A percentile compares a stretch with the other conserved stretches of the same genome.
These are phyloP conservation scores for Gallinago undulata DNA, from an alignment of 2,113 vertebrate genomes.

Conservation along the genomic window DNA sequence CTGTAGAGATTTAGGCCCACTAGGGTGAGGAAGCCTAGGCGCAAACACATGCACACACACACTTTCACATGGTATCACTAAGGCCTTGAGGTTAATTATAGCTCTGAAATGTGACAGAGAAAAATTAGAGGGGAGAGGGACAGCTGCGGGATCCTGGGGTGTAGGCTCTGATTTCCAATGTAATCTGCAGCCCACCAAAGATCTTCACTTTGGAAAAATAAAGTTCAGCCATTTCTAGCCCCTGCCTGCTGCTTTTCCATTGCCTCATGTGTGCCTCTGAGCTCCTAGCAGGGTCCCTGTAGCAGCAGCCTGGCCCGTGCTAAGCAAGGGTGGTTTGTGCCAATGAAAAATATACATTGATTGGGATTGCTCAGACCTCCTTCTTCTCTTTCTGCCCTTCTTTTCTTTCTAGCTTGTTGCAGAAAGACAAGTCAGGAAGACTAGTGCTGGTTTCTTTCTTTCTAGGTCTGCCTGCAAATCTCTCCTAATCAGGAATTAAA, in stretches of 20 bases:
- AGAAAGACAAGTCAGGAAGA: neutral
- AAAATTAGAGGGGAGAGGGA: slow-evolving; percentile 89
- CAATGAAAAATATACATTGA: slow-evolving; percentile 41
- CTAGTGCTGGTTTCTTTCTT: neutral
- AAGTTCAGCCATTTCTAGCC: slow-evolving; percentile 55
- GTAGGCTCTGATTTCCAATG: slow-evolving; percentile 76
- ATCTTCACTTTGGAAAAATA: slow-evolving; percentile 66
- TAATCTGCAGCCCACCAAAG: slow-evolving; percentile 75
- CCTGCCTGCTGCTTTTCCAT: slow-evolving; percentile 68
- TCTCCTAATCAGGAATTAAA: neutral
- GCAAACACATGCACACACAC: slow-evolving; percentile 31
- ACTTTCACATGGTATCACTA: slow-evolving; percentile 75
- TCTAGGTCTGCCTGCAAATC: neutral
- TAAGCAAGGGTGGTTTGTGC: slow-evolving; percentile 23
- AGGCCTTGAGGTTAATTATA: slow-evolving; percentile 89
- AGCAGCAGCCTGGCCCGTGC: slow-evolving; percentile 4
- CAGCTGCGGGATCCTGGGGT: slow-evolving; percentile 79
- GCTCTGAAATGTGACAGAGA: slow-evolving; percentile 89
- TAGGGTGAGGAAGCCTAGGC: slow-evolving; percentile 73
- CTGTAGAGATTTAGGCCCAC: slow-evolving; percentile 73
- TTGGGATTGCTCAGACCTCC: neutral
- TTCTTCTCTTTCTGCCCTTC: neutral
- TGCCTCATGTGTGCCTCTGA: slow-evolving; percentile 60
- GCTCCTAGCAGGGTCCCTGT: slow-evolving; percentile 5
- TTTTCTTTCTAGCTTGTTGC: neutral